phyloP scores from a whole-genome alignment of 2,888 invertebrate genomes.

The Cyaniris semiargus region DNA sequence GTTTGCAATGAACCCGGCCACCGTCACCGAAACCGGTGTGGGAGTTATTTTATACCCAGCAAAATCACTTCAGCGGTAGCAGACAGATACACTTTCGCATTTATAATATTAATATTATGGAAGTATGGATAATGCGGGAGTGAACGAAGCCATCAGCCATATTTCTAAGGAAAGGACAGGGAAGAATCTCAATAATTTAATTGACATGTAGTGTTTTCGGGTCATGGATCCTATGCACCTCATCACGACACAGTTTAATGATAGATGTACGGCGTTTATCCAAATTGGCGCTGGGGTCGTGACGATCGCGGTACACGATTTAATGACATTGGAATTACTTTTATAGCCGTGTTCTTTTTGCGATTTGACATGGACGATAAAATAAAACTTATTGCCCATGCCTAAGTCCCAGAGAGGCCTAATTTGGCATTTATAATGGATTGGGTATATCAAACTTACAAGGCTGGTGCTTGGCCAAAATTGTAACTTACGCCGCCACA shows the following conservation, averaged over 20 bases:
- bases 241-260: background rate
- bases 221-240: slow-evolving; percentile 3
- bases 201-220: background rate
- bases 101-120: no score
- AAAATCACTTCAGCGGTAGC: no score
- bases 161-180: background rate
- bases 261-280: background rate
- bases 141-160: background rate
- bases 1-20: no score
- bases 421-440: no score
- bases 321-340: slow-evolving; percentile 1
- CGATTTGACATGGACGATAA: background rate
- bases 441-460: no score
- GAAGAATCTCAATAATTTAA: background rate
- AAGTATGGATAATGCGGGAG: no score
- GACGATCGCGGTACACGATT: background rate
- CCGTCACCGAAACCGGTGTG: no score
- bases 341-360: background rate
- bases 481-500: no score
- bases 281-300: slow-evolving; percentile 18
- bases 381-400: background rate
- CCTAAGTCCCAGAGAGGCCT: no score
- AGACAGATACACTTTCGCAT: no score
- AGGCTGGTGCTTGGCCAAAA: no score
- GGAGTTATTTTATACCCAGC: no score